Percentiles rank a stretch among this genome's conserved stretches.
Conservation (phyloP, 2,797 vertebrate genomes). For the Graptemys geographica region DNA sequence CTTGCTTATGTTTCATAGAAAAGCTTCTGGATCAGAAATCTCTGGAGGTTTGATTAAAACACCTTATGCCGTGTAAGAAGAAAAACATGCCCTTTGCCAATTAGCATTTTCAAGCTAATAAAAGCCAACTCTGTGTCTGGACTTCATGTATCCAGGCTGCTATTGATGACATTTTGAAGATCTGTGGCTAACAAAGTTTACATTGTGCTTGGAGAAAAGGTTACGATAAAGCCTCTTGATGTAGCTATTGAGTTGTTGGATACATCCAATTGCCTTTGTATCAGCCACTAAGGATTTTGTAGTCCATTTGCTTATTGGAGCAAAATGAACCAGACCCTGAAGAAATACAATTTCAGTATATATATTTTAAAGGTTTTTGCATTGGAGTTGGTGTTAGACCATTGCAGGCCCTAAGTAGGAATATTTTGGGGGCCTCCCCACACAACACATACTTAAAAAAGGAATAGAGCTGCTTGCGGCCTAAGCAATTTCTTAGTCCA, state of each 20-base stretch:
- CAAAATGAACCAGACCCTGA: not conserved
- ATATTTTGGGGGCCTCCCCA: not conserved
- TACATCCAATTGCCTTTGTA: not conserved
- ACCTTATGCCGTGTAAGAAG: slow-evolving; percentile 26
- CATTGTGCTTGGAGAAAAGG: slow-evolving; percentile 46
- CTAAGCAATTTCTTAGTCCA: not conserved
- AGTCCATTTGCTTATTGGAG: not conserved
- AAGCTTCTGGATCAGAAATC: slow-evolving; percentile 47
- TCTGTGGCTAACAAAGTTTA: slow-evolving; percentile 31
- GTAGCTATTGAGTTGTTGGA: slow-evolving; percentile 21
- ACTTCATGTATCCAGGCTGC: not conserved
- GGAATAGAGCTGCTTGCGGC: not conserved
- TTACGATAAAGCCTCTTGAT: slow-evolving; percentile 37
- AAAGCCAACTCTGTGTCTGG: slow-evolving; percentile 14
- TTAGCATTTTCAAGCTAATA: slow-evolving; percentile 37
- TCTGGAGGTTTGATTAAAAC: slow-evolving; percentile 7
- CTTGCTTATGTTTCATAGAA: slow-evolving; percentile 47
- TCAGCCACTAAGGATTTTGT: slow-evolving; percentile 1
- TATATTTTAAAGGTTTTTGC: not conserved
- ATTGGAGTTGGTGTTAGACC: not conserved
- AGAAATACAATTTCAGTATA: not conserved
- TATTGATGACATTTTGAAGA: slow-evolving; percentile 56
- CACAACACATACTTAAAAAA: not conserved
- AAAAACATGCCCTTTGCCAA: not conserved
- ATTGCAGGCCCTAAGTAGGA: not conserved